Evolutionary conservation across 2,888 invertebrate genomes (phyloP), one percentile per base, ranked within the genome.

Genomic region (Aproaerema taeniolella): DNA sequence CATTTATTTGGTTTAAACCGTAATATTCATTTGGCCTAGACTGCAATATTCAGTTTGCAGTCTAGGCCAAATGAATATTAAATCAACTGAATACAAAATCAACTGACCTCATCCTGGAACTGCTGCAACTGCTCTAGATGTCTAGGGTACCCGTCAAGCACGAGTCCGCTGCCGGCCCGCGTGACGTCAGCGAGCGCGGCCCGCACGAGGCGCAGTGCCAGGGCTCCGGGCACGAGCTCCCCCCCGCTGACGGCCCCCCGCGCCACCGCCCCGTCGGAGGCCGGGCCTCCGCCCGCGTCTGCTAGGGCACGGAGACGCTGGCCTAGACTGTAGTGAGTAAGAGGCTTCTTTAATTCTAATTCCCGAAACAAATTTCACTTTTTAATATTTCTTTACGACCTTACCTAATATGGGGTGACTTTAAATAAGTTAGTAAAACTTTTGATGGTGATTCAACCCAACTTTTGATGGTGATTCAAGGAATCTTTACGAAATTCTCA

Each of bases 111-210:
- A 41, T 88, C 91, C 77, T 99, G 95, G 71, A 98, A 99, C 61
- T 92, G 90, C 38, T 91, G 89, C 52, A 95, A 93, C 85, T 99
- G 98, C 34, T 92, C 91, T 67, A 96, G 83, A 61, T 97, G 96
- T 40, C 98, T 87, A 0, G 99, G 99, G 71, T 95, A 99, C 0
- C 98, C 98, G 61, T 98, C 98, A 39, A 99, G 90, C 41, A 99
- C 90, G 42, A 98, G 91, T 2, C 98, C 97, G 13, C 90, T 90
- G 5, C 90, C 90, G 26, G 81, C 79, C 44, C 91, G 76, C 1
- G 82, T 75, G 0, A 80, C 78, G 28, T 89, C 89, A 0, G 61
- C 65, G 48, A 94, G 88, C 16, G 93, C 91, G 1, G 85, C 89
- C 42, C 93, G 91, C 34, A 98, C 88, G 30, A 97, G 80, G 46